A percentile compares a stretch with the other conserved stretches of the same genome.
Conservation (phyloP, 2,888 invertebrate species). For the Meliscaeva auricollis region DNA sequence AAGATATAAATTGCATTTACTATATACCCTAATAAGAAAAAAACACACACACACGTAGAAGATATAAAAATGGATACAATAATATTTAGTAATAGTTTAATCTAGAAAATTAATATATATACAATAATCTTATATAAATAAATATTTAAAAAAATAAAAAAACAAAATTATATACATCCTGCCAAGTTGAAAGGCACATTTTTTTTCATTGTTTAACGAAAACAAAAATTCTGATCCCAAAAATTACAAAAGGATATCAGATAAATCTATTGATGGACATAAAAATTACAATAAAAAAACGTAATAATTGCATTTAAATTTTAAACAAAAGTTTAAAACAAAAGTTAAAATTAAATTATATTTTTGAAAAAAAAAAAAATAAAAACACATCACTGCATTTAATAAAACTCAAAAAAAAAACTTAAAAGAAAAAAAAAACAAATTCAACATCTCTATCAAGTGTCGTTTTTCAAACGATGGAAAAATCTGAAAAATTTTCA, state of each 20-base stretch:
- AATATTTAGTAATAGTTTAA: conserved; percentile 50
- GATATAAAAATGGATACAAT: conserved; percentile 57
- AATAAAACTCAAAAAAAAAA: conserved; percentile 17
- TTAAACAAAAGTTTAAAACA: neutral
- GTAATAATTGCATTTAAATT: conserved; percentile 16
- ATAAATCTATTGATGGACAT: neutral
- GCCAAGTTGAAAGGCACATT: conserved; percentile 23
- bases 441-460: conserved; percentile 51
- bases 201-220: neutral
- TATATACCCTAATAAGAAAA: conserved; percentile 21
- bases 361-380: conserved; percentile 11
- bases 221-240: conserved; percentile 6
- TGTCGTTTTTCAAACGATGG: conserved; percentile 84
- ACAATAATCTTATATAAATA: conserved; percentile 15
- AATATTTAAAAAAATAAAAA: neutral
- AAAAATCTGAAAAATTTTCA: conserved; percentile 89
- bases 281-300: neutral
- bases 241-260: neutral
- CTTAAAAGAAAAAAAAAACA: conserved; percentile 37
- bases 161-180: conserved; percentile 24
- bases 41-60: conserved; percentile 13
- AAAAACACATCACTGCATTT: conserved; percentile 54
- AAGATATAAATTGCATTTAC: conserved; percentile 58
- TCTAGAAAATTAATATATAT: conserved; percentile 40
- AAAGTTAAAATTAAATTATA: neutral